Conservation (phyloP, 2,888 invertebrate genomes). For the Flabesymbios commensalis region DNA sequence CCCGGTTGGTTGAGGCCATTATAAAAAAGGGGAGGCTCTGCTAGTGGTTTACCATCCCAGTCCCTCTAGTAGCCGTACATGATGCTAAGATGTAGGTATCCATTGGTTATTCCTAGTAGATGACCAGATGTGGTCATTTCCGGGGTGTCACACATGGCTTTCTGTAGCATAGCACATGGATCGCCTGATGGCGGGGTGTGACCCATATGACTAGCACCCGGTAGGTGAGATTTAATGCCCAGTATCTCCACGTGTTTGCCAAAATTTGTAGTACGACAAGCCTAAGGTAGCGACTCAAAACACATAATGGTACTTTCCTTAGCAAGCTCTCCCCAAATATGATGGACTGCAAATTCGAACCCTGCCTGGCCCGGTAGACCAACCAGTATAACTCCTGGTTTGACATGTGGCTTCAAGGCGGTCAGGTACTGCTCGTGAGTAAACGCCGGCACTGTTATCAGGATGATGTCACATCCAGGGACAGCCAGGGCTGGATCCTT, state of each 20-base stretch:
- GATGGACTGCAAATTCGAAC: slow-evolving; percentile 46
- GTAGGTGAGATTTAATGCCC: slow-evolving; percentile 23
- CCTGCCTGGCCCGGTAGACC: slow-evolving; percentile 47
- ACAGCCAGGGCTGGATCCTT: slow-evolving; percentile 37
- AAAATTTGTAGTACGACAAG: slow-evolving; percentile 42
- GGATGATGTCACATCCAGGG: slow-evolving; percentile 40
- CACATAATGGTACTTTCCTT: slow-evolving; percentile 39
- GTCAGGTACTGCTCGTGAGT: slow-evolving; percentile 45
- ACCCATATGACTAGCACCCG: slow-evolving; percentile 11
- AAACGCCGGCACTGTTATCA: slow-evolving; percentile 48
- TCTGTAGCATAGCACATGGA: slow-evolving; percentile 20
- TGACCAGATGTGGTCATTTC: slow-evolving; percentile 36
- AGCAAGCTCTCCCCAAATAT: slow-evolving; percentile 31
- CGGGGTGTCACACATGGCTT: slow-evolving; percentile 27
- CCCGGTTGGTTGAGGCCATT: slow-evolving; percentile 43
- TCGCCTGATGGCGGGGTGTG: slow-evolving; percentile 9
- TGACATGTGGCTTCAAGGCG: slow-evolving; percentile 37
- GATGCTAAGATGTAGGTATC: slow-evolving; percentile 45
- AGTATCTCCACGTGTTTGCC: slow-evolving; percentile 36
- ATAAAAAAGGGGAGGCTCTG: slow-evolving; percentile 43
- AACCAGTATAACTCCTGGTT: slow-evolving; percentile 41
- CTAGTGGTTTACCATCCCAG: slow-evolving; percentile 43
- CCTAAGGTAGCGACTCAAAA: slow-evolving; percentile 47
- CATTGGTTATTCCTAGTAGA: slow-evolving; percentile 43
- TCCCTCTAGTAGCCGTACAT: slow-evolving; percentile 42